phyloP scores from a whole-genome alignment of 2,888 invertebrate species.

The Ditula angustiorana region DNA sequence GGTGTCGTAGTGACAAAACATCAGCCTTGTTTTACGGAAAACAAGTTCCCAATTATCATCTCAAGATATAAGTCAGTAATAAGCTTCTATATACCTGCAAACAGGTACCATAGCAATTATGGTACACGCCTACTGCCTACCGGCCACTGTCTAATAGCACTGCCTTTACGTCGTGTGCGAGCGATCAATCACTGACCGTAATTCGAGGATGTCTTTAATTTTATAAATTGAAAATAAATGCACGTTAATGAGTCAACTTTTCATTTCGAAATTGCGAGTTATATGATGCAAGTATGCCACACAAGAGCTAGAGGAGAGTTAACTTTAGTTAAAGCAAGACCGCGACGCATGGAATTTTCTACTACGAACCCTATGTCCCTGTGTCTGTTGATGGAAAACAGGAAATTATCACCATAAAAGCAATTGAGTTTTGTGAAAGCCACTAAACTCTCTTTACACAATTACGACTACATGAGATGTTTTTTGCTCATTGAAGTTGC shows the following conservation, averaged over 20 bases:
- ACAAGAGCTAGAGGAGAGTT: too few relatives aligned
- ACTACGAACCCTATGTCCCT: too few relatives aligned
- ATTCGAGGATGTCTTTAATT: slow-evolving; percentile 29
- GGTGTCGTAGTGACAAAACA: too few relatives aligned
- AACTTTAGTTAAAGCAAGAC: too few relatives aligned
- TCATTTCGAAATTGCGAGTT: background rate
- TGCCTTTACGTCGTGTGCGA: slow-evolving; percentile 26
- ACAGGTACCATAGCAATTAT: slow-evolving; percentile 18
- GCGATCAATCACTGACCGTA: slow-evolving; percentile 22
- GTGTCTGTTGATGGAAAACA: too few relatives aligned
- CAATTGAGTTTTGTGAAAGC: background rate
- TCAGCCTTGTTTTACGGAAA: too few relatives aligned
- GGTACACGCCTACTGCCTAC: slow-evolving; percentile 28
- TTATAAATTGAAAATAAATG: slow-evolving; percentile 21
- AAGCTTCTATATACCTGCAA: slow-evolving; percentile 1
- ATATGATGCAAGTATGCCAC: background rate
- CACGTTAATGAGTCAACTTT: background rate
- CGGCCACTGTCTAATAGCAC: slow-evolving; percentile 19
- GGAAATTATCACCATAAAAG: too few relatives aligned
- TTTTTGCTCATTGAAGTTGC: too few relatives aligned
- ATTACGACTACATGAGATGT: too few relatives aligned
- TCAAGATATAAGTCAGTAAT: background rate
- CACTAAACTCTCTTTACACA: too few relatives aligned
- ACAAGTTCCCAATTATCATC: slow-evolving; percentile 12
- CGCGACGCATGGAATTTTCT: too few relatives aligned